Evolutionary conservation across 2,113 vertebrate genomes (phyloP).

Genomic region (Tragelaphus imberbis): DNA sequence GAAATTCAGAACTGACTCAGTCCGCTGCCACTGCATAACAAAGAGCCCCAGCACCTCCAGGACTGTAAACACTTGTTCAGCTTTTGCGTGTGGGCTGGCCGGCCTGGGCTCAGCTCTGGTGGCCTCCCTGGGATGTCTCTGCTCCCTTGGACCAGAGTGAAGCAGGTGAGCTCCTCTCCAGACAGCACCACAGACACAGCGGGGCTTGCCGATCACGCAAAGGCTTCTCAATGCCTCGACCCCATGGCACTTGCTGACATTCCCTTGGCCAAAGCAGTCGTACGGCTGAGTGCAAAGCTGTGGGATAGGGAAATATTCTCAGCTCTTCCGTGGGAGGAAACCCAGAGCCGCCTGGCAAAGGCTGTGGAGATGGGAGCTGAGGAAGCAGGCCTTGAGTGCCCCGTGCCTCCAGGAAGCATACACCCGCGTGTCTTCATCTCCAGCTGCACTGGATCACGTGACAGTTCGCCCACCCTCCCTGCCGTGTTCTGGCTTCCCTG

Average conservation of each 20-base stretch:
- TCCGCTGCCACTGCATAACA: neutral
- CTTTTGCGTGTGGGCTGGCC: fast-evolving
- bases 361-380: neutral
- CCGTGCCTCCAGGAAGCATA: fast-evolving
- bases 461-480: neutral
- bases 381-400: fast-evolving
- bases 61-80: fast-evolving
- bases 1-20: neutral
- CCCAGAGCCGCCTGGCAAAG: neutral
- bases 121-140: neutral
- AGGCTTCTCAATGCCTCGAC: neutral
- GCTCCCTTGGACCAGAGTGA: fast-evolving
- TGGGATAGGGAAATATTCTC: fast-evolving
- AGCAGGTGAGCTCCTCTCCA: neutral
- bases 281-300: neutral
- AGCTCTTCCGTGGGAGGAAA: neutral
- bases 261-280: neutral
- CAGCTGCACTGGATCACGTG: fast-evolving
- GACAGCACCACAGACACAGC: fast-evolving
- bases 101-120: neutral
- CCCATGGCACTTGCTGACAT: neutral
- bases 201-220: neutral
- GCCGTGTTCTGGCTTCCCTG: fast-evolving
- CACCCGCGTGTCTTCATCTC: fast-evolving
- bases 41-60: neutral